Evolutionary conservation across 1,140 invertebrate genomes (phyloP), one percentile per base, ranked within the genome.

Genomic region (Trachymyrmex cornetzi): DNA sequence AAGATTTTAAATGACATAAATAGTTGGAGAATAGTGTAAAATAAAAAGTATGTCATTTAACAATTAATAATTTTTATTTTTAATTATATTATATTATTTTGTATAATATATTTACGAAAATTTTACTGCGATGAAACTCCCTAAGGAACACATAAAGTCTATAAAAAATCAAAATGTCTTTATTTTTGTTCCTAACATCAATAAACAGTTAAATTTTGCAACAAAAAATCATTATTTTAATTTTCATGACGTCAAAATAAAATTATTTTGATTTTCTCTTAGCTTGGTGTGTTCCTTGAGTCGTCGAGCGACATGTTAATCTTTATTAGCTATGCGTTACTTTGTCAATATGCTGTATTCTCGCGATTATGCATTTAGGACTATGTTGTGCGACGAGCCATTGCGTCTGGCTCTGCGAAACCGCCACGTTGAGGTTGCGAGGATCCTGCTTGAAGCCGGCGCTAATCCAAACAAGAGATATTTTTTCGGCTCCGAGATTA

Each of bases 401-500:
- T 93, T 98, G 38, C 95, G 98, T 80, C 94, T 98, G 57, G 98
- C 98, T 1, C 97, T 99, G 66, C 97, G 98, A 89, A 98, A 98
- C 93, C 97, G 98, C 77, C 98, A 99, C 93, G 97, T 97, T 80
- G 96, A 97, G 3, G 98, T 98, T 34, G 97, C 97, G 3, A 95
- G 96, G 82, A 95, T 96, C 6, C 93, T 98, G 0, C 94, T 97
- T 30, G 97, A 98, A 90, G 96, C 97, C 84, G 97, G 97, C 1
- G 97, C 97, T 0, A 97, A 97, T 94, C 97, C 97, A 81, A 98
- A 97, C 94, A 98, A 97, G 95, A 96, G 96, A 14, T 98, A 98
- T 93, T 99, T 99, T 95, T 98, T 99, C 92, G 98, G 98, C 3
- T 97, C 98, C 0, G 98, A 99, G 95, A 98, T 99, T 77, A 99